Base-by-base conservation (phyloP, 1,140 invertebrate genomes). In the Calosoma granatense region DNA sequence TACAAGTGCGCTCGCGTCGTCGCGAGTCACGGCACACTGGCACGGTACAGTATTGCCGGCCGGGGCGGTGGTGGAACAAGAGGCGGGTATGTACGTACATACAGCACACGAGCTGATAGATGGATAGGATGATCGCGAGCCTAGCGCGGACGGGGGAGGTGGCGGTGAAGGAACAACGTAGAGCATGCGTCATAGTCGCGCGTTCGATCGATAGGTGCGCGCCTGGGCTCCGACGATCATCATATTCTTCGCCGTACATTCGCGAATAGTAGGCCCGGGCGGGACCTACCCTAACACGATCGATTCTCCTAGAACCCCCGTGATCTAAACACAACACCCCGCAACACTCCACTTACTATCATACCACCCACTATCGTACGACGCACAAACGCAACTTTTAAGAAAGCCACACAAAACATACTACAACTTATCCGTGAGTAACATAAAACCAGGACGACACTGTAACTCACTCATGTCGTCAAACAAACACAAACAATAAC, bases 201-300 rank as follows among this genome's bases (percentile, higher is more conserved):
- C 20, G 21, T 53, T 43, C 57, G 57, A 36, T 60, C 60, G 58
- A 63, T 58, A 60, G 41, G 51, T 55, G 47, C n/a, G 61, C 56
- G 54, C 61, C 51, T 23, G 63, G 61, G 64, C 72, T 72, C 71
- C 71, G 68, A 71, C 69, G 71, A 67, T 61, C 67, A 69, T 68
- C 68, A 69, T 70, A 72, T 68, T 66, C 62, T 65, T 69, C 59
- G 63, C 67, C 56, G n/a, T 53, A 64, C 54, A 51, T 63, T 63
- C 63, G 65, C 64, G 65, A 67, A 65, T 70, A 67, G 67, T 67
- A 64, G 57, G 61, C 56, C 58, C 57, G 56, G 63, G 60, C 63
- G 64, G 60, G 56, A 51, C 57, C 57, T 61, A 62, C 61, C 63
- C 63, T 67, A 65, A 62, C 64, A 65, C 66, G 62, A 58, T 53